Base-by-base conservation (phyloP, 2,888 invertebrate species). In the Trissolcus brochymenae region DNA sequence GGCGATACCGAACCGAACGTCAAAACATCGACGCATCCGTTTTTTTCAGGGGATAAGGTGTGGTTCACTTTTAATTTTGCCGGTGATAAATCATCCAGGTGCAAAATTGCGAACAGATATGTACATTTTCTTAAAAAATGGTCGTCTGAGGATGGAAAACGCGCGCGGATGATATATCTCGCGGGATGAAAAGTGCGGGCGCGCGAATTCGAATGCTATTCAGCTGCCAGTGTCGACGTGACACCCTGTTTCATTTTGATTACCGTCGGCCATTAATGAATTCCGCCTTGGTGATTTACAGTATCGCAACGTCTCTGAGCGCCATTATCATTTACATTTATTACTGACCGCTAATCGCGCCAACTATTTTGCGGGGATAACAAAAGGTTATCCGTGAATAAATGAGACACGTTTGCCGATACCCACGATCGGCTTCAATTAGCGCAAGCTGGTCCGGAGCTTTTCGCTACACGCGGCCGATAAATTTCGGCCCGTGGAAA, bases 231-330 rank as follows among this genome's bases (percentile, higher is more conserved):
- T 25, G 35, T 35, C 68, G 64, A 72, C 70, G 61, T 78, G 78
- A 78, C 78, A 78, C 70, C 78, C 78, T 78, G 78, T 78, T 78
- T 74, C 78, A 78, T 74, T 78, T 74, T 74, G 73, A 78, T 78
- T 70, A 78, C 67, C 61, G 71, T 61, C 67, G 61, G 61, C 66
- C 71, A 71, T 76, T 76, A 66, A 71, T 76, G 71, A 76, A 76
- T 76, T 76, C 70, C 66, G 43, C 41, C 11, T 9, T 0, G 46
- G 76, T 71, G 71, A 76, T 76, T 76, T 76, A 76, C 71, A 61
- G 61, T 76, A 71, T 76, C 71, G 76, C 62, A 61, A 71, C 66
- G 71, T 76, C 66, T 61, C 76, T 51, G 61, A 9, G 21, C 43
- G 71, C 76, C 71, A 76, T 76, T 76, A 76, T 76, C 76, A 76